These are phyloP conservation scores for Silurus aristotelis DNA, from an alignment of 2,797 vertebrate genomes.

Conservation along the genomic window DNA sequence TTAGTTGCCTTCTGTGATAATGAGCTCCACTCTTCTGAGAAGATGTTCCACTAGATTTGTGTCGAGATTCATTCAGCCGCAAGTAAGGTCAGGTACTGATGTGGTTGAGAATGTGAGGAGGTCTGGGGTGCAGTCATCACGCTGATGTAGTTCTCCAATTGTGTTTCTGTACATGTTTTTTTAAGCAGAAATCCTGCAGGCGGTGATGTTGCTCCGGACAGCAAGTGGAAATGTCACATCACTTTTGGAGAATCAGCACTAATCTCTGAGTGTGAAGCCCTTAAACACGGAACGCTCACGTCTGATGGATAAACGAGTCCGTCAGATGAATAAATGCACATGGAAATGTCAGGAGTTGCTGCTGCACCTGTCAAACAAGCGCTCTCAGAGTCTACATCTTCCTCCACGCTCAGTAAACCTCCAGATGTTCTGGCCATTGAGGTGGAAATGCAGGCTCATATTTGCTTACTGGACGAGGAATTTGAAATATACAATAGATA, in stretches of 20 bases:
- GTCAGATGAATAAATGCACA: background rate
- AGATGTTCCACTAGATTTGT: no score
- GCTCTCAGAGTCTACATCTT: background rate
- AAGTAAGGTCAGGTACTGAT: no score
- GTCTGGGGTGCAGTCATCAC: no score
- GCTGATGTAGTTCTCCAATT: no score
- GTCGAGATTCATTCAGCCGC: no score
- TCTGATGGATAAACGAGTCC: background rate
- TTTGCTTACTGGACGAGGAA: background rate
- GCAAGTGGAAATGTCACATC: conserved; percentile 32
- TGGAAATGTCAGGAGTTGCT: background rate
- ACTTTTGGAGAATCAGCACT: background rate
- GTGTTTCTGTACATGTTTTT: background rate
- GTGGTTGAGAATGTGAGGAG: no score
- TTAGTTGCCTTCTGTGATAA: no score
- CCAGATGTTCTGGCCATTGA: background rate
- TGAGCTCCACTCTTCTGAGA: no score
- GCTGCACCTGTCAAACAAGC: background rate
- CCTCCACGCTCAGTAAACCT: no score
- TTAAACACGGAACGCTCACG: background rate
- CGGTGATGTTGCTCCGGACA: conserved; percentile 37
- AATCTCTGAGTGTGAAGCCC: background rate
- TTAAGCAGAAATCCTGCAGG: background rate
- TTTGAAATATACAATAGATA: background rate
- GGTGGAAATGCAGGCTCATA: background rate